A percentile compares a stretch with the other conserved stretches of the same genome.
These are phyloP conservation scores for Salvelinus fontinalis DNA, from an alignment of 2,113 vertebrate genomes.

Conservation along the genomic window DNA sequence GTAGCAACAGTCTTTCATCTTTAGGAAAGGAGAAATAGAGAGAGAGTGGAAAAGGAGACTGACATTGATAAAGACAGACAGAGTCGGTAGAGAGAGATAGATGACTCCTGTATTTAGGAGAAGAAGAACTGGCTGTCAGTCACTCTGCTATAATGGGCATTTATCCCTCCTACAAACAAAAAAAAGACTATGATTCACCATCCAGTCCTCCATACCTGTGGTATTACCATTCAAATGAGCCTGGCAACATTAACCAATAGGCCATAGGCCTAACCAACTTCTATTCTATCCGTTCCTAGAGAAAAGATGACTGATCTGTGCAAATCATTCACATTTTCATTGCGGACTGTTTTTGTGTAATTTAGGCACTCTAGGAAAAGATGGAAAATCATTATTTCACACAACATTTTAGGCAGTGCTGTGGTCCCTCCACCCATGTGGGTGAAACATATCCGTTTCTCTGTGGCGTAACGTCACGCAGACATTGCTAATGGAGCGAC, in stretches of 20 bases:
- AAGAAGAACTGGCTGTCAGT: neutral
- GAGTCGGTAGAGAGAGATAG: neutral
- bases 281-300: no score
- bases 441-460: neutral
- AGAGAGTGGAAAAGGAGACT: conserved; percentile 66
- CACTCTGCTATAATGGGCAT: neutral
- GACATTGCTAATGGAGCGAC: conserved; percentile 6
- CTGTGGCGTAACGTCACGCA: neutral
- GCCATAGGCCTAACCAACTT: no score
- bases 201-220: neutral
- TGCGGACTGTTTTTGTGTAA: neutral
- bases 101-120: neutral
- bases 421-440: neutral
- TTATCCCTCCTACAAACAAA: neutral
- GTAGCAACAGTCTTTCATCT: neutral
- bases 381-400: neutral
- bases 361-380: neutral
- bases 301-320: no score
- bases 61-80: neutral
- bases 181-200: neutral
- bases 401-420: neutral
- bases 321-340: neutral
- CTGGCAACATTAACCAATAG: neutral
- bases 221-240: neutral
- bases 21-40: conserved; percentile 66